A percentile compares a stretch with the other conserved stretches of the same genome.
phyloP scores from a whole-genome alignment of 2,113 vertebrate genomes.

The Malaclemys terrapin region DNA sequence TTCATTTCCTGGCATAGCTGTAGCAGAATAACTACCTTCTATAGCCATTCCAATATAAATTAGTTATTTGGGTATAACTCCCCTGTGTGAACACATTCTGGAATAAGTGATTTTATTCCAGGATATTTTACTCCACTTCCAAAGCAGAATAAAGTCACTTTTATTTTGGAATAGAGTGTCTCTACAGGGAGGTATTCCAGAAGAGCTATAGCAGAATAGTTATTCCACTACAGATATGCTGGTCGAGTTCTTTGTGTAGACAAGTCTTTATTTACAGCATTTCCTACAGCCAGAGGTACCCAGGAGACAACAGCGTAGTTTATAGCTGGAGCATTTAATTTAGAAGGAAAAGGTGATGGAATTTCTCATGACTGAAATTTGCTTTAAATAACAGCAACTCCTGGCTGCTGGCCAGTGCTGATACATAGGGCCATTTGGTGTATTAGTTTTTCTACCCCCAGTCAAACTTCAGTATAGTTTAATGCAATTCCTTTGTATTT shows the following conservation, averaged over 20 bases:
- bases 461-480: neutral
- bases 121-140: neutral
- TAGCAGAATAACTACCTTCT: neutral
- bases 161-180: neutral
- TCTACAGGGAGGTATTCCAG: neutral
- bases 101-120: neutral
- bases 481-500: neutral
- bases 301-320: neutral
- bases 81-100: neutral
- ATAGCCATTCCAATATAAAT: neutral
- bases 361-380: neutral
- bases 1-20: neutral
- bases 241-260: neutral
- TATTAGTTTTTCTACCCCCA: too few species aligned
- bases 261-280: neutral
- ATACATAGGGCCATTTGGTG: neutral
- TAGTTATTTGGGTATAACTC: neutral
- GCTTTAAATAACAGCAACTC: neutral
- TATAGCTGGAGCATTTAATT: neutral
- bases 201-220: neutral
- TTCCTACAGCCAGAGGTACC: neutral
- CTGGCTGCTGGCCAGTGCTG: neutral
- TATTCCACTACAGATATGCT: neutral
- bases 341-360: neutral
- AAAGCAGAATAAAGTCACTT: neutral